Evolutionary conservation across 2,797 vertebrate genomes (phyloP), one percentile per base, ranked within the genome.

Genomic region (Hyperoplus immaculatus): DNA sequence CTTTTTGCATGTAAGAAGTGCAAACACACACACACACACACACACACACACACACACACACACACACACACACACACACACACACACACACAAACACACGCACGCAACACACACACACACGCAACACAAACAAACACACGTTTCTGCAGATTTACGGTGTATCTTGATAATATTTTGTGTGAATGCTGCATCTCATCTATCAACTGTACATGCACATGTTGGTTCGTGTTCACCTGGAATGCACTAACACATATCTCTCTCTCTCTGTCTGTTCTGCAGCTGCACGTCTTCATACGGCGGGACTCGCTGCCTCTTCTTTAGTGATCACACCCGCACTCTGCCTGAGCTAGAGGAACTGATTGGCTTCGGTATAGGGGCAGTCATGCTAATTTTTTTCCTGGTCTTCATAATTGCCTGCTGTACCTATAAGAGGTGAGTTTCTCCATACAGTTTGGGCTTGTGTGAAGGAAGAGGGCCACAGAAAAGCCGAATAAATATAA

Each of bases 1-100:
- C 92, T 3, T 90, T 12, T 12, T 96, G 95, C 94, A 88, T 81
- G 95, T 93, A 82, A 88, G 92, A 38, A 8, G 9, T 42, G 2
- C 11, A 15, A 8, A 2, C 6, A 4, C 41, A 39, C 57, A 49
- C 38, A 16, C 21, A 36, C 15, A 39, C 12, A 38, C 43, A 15
- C 47, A 57, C 60, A 57, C 38, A 38, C 18, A 49, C 43, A 64
- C 6, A 41, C 50, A 63, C 7, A 39, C 36, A 54, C 36, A 46
- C 18, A 12, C 16, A 51, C 59, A 57, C 51, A 15, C n/a, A 5
- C 15, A 46, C 29, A 9, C 16, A 16, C 54, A 58, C 16, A 43
- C 36, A 47, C 49, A 57, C 39, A 18, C 14, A 46, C 16, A 29
- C 2, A 10, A n/a, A 53, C 2, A 58, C 36, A 53, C 51, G 21